Base-by-base conservation (phyloP, 1,140 invertebrate genomes). In the Leptoteleia sp. region DNA sequence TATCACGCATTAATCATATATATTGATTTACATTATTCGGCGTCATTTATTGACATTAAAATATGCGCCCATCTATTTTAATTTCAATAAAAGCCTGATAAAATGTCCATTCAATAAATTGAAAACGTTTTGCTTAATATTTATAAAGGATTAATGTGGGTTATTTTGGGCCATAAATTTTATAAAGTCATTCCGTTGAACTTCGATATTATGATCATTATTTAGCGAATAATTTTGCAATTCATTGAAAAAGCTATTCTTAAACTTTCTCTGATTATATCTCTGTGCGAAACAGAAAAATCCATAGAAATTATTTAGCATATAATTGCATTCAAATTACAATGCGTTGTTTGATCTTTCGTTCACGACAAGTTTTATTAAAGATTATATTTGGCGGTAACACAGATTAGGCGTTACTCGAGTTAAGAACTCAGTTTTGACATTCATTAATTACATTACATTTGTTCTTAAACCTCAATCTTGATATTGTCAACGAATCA, bases 201-300 rank as follows among this genome's bases (percentile, higher is more conserved):
- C 15, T 67, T 17, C 11, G 17, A 57, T 17, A 37, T 27, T 17
- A 45, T 19, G 11, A 50, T 57, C 17, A 48, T 64, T 50, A 62
- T 55, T 45, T 38, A 47, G 48, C 38, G 59, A 73, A 55, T 73
- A 57, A 61, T 73, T 64, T 65, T 65, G 70, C 59, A 65, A 73
- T 35, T 73, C 70, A 65, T 50, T 59, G 43, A 75, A 65, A 17
- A 65, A 57, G 42, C 12, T 27, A 59, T 40, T 52, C 43, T 43
- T 27, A 35, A 59, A 75, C 71, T 75, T 75, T 75, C 71, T 75
- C 61, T 45, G 50, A 75, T 75, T 52, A 31, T 59, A 65, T 57
- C 48, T 55, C 22, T 7, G 13, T n/a, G 11, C 12, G 22, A 50
- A 64, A 42, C 31, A 57, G 19, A 55, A 38, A 15, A 65, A 19